A percentile compares a stretch with the other conserved stretches of the same genome.
Conservation (phyloP, 2,797 vertebrate species). For the Balearica regulorum region DNA sequence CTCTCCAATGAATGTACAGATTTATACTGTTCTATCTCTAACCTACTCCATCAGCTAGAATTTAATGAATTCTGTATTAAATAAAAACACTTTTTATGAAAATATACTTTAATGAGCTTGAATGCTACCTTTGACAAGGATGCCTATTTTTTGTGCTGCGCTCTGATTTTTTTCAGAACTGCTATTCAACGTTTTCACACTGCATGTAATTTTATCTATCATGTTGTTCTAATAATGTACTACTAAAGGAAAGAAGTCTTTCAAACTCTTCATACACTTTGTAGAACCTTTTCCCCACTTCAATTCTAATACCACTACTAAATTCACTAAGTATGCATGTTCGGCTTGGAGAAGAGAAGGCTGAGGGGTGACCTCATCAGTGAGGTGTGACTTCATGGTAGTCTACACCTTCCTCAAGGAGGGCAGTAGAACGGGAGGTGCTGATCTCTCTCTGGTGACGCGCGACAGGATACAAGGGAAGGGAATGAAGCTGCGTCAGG, state of each 20-base stretch:
- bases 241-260: not conserved
- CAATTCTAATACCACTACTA: not conserved
- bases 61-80: not conserved
- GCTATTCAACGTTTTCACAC: not conserved
- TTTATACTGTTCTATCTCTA: not conserved
- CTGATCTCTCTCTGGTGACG: not conserved
- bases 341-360: not conserved
- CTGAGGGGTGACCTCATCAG: not conserved
- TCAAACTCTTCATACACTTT: not conserved
- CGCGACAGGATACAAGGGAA: fast-evolving
- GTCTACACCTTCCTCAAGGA: not conserved
- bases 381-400: too few species aligned
- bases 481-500: not conserved
- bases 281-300: not conserved
- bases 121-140: not conserved
- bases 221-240: not conserved
- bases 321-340: not conserved
- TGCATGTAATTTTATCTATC: not conserved
- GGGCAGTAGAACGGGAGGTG: not conserved
- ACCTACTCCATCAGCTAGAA: not conserved
- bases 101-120: not conserved
- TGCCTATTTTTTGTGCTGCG: not conserved
- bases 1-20: not conserved
- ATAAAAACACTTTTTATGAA: not conserved
- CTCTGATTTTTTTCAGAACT: not conserved